These are phyloP conservation scores for Terrapene triunguis DNA, from an alignment of 2,113 vertebrate species.

Conservation along the genomic window DNA sequence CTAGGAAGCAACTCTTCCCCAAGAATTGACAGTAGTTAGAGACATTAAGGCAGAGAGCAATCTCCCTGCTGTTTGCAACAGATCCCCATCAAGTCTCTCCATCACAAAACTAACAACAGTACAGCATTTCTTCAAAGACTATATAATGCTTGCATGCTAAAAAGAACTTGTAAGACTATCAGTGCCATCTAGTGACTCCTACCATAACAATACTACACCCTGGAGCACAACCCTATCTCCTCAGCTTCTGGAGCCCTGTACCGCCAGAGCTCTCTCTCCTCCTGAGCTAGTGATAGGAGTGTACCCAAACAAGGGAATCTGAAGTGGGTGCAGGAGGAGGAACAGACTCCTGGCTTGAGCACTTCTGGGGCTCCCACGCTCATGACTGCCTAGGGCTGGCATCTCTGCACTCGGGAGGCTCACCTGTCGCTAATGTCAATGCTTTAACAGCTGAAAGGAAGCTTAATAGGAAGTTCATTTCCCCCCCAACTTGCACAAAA, in stretches of 20 bases:
- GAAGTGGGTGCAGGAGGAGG: neutral
- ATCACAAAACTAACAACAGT: neutral
- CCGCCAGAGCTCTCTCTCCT: neutral
- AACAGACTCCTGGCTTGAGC: neutral
- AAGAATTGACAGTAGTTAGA: neutral
- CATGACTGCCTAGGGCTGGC: neutral
- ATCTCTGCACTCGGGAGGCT: neutral
- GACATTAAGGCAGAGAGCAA: neutral
- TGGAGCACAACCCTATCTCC: neutral
- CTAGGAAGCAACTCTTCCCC: neutral
- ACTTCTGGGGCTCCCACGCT: neutral
- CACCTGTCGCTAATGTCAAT: too few relatives aligned
- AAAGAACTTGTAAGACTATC: neutral
- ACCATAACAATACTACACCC: neutral
- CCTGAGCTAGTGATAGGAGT: neutral
- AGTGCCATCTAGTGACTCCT: neutral
- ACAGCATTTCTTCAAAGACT: neutral
- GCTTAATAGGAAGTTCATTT: neutral
- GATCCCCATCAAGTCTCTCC: neutral
- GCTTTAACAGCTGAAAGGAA: neutral
- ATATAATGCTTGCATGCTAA: neutral
- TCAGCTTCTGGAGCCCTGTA: neutral
- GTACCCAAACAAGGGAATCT: neutral
- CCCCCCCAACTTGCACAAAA: neutral
- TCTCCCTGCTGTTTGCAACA: neutral